phyloP scores from a whole-genome alignment of 2,113 vertebrate genomes.

The Megaptera novaeangliae region DNA sequence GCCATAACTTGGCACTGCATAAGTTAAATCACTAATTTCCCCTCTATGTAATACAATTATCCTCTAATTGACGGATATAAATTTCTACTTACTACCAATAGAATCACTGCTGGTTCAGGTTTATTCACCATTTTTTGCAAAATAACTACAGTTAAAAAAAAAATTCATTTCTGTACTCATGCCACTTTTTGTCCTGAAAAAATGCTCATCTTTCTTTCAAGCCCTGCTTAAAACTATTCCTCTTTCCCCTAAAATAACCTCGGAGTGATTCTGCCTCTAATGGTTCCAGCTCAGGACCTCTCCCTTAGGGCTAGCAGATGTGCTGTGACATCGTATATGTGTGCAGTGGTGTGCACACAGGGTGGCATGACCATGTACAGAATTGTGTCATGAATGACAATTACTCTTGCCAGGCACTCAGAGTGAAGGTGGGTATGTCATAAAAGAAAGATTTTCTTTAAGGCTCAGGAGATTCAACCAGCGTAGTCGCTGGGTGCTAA shows the following conservation, averaged over 20 bases:
- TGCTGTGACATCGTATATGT: no score
- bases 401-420: neutral
- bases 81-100: neutral
- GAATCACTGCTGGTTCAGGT: neutral
- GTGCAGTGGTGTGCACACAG: neutral
- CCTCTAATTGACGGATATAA: neutral
- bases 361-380: neutral
- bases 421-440: neutral
- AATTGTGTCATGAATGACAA: neutral
- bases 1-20: neutral
- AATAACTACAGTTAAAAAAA: neutral
- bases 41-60: neutral
- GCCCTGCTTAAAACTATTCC: neutral
- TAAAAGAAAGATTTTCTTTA: neutral
- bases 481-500: no score
- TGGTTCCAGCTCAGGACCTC: neutral
- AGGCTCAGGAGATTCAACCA: neutral
- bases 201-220: neutral
- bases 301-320: neutral
- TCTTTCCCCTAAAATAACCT: neutral
- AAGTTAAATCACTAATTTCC: neutral
- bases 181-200: neutral
- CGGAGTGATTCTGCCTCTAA: neutral
- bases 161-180: neutral
- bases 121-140: neutral